phyloP scores from a whole-genome alignment of 2,113 vertebrate species.

The Corydoras sp. region DNA sequence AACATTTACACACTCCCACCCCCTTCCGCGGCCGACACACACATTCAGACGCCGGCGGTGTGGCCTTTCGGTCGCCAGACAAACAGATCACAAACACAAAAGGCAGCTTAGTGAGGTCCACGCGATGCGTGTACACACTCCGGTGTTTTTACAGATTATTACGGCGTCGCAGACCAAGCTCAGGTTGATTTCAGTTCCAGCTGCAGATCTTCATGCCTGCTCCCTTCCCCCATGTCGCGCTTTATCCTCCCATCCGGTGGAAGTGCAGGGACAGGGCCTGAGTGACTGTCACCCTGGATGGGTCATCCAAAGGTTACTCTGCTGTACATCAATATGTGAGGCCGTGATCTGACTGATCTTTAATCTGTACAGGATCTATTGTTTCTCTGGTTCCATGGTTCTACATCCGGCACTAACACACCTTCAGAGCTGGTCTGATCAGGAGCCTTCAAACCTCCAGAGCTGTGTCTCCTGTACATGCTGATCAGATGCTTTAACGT shows the following conservation, averaged over 20 bases:
- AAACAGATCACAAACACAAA: conserved; percentile 1
- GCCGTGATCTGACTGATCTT: conserved; percentile 18
- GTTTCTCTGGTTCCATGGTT: no score
- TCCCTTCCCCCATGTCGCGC: conserved; percentile 15
- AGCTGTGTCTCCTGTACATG: no score
- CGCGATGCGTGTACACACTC: conserved; percentile 8
- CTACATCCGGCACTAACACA: no score
- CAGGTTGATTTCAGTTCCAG: conserved; percentile 14
- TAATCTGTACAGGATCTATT: not conserved
- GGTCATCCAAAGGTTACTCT: conserved; percentile 32
- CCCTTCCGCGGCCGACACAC: conserved; percentile 31
- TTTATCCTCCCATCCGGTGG: conserved; percentile 2
- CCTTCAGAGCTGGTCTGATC: no score
- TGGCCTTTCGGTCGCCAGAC: not conserved
- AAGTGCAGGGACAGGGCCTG: conserved; percentile 12
- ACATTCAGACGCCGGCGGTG: conserved; percentile 5
- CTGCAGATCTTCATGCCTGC: conserved; percentile 14
- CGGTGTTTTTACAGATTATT: conserved; percentile 41
- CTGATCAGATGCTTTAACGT: no score
- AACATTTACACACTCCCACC: conserved; percentile 63
- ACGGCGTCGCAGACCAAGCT: conserved; percentile 3
- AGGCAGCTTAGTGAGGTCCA: conserved; percentile 5
- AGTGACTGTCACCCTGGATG: conserved; percentile 9
- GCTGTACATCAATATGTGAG: conserved; percentile 6
- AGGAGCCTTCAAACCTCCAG: no score